These are phyloP conservation scores for Drosophila mercatorum DNA, from an alignment of 2,888 invertebrate genomes.

Conservation along the genomic window DNA sequence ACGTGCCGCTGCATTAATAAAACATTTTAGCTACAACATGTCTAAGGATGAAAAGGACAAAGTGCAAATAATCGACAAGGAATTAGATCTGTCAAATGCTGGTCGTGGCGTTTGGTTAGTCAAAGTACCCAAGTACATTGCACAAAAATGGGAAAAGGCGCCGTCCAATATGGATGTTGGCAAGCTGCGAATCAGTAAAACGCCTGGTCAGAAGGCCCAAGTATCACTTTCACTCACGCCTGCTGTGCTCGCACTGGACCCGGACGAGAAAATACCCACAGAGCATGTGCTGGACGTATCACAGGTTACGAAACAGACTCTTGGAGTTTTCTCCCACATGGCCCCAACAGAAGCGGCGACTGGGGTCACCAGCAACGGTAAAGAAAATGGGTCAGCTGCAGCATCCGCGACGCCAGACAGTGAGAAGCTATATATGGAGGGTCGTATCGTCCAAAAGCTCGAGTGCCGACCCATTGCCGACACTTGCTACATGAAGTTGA, in stretches of 20 bases:
- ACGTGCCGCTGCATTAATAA: slow-evolving; percentile 11
- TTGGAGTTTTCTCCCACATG: slow-evolving; percentile 96
- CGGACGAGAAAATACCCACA: slow-evolving; percentile 93
- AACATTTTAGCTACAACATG: slow-evolving; percentile 62
- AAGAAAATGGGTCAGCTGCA: slow-evolving; percentile 85
- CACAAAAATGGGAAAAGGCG: slow-evolving; percentile 96
- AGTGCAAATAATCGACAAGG: slow-evolving; percentile 89
- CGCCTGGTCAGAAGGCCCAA: slow-evolving; percentile 92
- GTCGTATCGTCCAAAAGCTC: slow-evolving; percentile 97
- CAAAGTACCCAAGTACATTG: slow-evolving; percentile 98
- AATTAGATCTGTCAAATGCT: slow-evolving; percentile 94
- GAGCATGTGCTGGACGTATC: slow-evolving; percentile 96
- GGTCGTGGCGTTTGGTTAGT: slow-evolving; percentile 98
- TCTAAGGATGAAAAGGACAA: slow-evolving; percentile 83
- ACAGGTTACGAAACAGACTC: slow-evolving; percentile 94
- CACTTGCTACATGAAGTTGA: slow-evolving; percentile 95
- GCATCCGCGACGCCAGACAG: slow-evolving; percentile 87
- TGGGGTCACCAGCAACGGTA: slow-evolving; percentile 48
- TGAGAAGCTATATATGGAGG: slow-evolving; percentile 95
- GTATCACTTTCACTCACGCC: slow-evolving; percentile 94
- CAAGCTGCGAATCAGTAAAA: slow-evolving; percentile 94
- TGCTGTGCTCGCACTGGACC: slow-evolving; percentile 91
- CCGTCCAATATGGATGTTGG: slow-evolving; percentile 97
- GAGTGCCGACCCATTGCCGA: slow-evolving; percentile 97
- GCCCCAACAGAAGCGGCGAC: slow-evolving; percentile 86